phyloP scores from a whole-genome alignment of 2,888 invertebrate species.

The Branchellion lobata region DNA sequence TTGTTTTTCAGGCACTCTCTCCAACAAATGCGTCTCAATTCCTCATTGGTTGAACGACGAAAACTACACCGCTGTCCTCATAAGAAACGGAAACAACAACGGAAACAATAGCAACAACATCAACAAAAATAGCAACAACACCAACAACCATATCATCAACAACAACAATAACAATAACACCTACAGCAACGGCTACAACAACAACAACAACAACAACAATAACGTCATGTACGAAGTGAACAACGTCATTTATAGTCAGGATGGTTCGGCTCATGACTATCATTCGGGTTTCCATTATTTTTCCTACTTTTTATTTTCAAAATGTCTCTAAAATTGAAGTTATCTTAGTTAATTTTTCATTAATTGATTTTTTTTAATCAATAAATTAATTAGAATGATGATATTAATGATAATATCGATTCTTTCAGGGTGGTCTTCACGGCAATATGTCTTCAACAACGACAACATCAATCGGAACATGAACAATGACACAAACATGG shows the following conservation, averaged over 20 bases:
- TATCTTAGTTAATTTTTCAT: neutral
- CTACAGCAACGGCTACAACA: neutral
- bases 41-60: conserved; percentile 35
- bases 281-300: neutral
- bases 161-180: neutral
- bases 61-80: neutral
- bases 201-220: neutral
- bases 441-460: no score
- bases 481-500: no score
- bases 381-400: neutral
- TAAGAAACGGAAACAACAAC: neutral
- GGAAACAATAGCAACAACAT: neutral
- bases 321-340: neutral
- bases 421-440: no score
- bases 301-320: neutral
- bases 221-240: neutral
- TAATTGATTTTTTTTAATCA: no score
- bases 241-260: neutral
- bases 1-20: conserved; percentile 41
- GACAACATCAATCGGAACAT: no score
- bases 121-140: neutral
- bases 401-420: neutral
- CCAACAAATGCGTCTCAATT: conserved; percentile 41
- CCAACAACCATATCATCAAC: neutral
- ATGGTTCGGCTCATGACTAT: neutral